These are phyloP conservation scores for Calephelis perditalis DNA, from an alignment of 2,888 invertebrate species.

Conservation along the genomic window DNA sequence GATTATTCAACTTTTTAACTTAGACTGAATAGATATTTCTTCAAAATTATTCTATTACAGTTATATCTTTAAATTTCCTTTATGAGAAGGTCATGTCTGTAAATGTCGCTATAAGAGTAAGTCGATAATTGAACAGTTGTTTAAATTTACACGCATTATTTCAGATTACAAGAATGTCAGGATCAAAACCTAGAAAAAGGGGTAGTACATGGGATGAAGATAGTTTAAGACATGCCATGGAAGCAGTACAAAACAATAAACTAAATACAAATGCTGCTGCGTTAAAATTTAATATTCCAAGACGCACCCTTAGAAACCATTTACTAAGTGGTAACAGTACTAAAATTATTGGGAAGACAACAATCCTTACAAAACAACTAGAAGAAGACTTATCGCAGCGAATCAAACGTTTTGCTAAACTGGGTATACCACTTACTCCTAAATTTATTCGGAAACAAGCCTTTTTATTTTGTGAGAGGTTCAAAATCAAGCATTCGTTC, in stretches of 20 bases:
- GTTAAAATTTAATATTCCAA: slow-evolving; percentile 31
- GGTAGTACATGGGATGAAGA: slow-evolving; percentile 30
- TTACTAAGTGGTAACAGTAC: slow-evolving; percentile 28
- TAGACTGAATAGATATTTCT: slow-evolving; percentile 17
- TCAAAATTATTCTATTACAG: slow-evolving; percentile 17
- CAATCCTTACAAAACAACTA: slow-evolving; percentile 30
- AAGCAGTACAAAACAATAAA: slow-evolving; percentile 33
- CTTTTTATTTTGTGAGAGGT: slow-evolving; percentile 21
- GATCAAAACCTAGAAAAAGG: slow-evolving; percentile 25
- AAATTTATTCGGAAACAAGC: slow-evolving; percentile 30
- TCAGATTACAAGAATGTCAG: slow-evolving; percentile 13
- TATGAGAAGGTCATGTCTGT: background rate
- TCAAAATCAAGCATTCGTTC: slow-evolving; percentile 22
- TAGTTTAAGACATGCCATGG: slow-evolving; percentile 31
- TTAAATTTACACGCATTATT: slow-evolving; percentile 3
- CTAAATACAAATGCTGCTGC: slow-evolving; percentile 32
- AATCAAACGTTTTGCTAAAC: slow-evolving; percentile 34
- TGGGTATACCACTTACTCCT: slow-evolving; percentile 34
- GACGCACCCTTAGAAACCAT: slow-evolving; percentile 35
- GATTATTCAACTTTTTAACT: slow-evolving; percentile 19
- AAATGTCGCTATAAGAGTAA: background rate
- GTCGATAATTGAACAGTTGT: background rate
- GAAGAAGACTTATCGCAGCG: slow-evolving; percentile 32
- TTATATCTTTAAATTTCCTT: background rate
- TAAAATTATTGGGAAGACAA: slow-evolving; percentile 29